phyloP scores from a whole-genome alignment of 2,888 invertebrate species.

The Protonemura montana region DNA sequence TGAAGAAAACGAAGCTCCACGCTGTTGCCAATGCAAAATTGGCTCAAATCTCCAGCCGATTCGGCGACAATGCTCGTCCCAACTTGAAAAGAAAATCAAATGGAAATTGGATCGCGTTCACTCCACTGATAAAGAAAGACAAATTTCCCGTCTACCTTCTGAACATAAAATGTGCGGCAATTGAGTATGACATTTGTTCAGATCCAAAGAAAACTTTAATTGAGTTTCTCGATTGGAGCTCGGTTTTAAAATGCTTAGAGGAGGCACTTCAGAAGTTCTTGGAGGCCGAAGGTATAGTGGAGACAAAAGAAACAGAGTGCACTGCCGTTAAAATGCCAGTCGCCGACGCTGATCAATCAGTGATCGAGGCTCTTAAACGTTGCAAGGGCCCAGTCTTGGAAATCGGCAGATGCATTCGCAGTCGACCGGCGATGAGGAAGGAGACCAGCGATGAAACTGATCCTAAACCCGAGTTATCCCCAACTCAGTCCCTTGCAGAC shows the following conservation, averaged over 20 bases:
- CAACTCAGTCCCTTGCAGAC: not conserved
- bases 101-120: slow-evolving; percentile 46
- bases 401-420: not conserved
- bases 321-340: not conserved
- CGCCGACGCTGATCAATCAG: not conserved
- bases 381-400: not conserved
- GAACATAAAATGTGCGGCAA: slow-evolving; percentile 63
- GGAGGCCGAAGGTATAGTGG: slow-evolving; percentile 24
- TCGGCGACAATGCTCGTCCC: slow-evolving; percentile 44
- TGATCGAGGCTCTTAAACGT: not conserved
- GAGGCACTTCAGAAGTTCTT: slow-evolving; percentile 56
- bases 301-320: not conserved
- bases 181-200: slow-evolving; percentile 62
- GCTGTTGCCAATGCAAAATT: slow-evolving; percentile 59
- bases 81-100: slow-evolving; percentile 44
- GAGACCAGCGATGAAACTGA: not conserved
- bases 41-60: slow-evolving; percentile 52
- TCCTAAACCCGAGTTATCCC: no score
- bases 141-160: slow-evolving; percentile 63
- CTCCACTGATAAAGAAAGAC: slow-evolving; percentile 47
- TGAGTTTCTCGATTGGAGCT: slow-evolving; percentile 65
- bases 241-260: slow-evolving; percentile 59
- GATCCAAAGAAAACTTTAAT: slow-evolving; percentile 63
- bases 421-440: slow-evolving; percentile 2
- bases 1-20: slow-evolving; percentile 63